Percentiles rank a stretch among this genome's conserved stretches.
Conservation (phyloP, 2,888 invertebrate genomes). For the Brachylomia viminalis region DNA sequence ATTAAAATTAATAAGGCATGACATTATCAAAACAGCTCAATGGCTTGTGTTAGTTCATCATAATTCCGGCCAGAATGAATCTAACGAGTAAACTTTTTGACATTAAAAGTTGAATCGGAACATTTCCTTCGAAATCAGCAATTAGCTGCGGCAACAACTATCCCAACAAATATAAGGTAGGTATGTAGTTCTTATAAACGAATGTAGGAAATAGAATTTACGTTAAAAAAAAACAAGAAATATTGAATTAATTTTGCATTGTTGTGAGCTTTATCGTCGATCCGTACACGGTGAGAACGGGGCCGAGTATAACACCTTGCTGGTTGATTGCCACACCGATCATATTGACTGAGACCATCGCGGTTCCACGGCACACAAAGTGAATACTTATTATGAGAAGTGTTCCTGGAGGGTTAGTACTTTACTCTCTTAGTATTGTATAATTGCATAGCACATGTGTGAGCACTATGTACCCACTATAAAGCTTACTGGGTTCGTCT, state of each 20-base stretch:
- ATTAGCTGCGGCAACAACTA: neutral
- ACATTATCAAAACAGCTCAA: neutral
- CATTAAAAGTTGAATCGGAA: too few relatives aligned
- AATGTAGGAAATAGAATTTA: constrained; percentile 39
- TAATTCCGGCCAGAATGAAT: neutral
- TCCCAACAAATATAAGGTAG: neutral
- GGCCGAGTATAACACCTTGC: constrained; percentile 51
- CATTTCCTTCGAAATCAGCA: neutral
- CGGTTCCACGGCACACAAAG: constrained; percentile 57
- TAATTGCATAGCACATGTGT: too few relatives aligned
- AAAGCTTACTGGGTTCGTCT: too few relatives aligned
- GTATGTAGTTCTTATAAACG: neutral
- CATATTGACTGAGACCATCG: constrained; percentile 57
- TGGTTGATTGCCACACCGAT: constrained; percentile 60
- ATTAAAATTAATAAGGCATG: neutral
- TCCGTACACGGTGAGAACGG: constrained; percentile 53
- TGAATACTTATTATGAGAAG: constrained; percentile 43
- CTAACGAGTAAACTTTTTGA: neutral
- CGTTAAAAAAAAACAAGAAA: constrained; percentile 23
- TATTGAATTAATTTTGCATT: constrained; percentile 28
- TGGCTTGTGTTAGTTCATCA: neutral
- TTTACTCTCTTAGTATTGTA: too few relatives aligned
- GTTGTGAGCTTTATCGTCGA: constrained; percentile 23
- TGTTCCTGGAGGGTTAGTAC: constrained; percentile 29
- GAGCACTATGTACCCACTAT: too few relatives aligned